Conservation (phyloP, 2,797 vertebrate species). For the Channa striata region DNA sequence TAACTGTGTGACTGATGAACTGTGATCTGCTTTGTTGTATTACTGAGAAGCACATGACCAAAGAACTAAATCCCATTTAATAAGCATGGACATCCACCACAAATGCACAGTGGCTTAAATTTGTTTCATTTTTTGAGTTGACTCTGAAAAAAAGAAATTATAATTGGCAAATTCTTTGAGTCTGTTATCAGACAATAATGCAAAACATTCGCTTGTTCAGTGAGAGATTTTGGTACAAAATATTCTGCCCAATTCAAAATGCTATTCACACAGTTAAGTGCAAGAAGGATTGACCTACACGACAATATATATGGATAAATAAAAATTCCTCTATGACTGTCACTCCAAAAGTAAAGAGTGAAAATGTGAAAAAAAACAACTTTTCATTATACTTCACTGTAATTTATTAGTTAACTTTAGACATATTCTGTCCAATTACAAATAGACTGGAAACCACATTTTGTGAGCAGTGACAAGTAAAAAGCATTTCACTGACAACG, state of each 20-base stretch:
- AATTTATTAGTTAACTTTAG: no score
- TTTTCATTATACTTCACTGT: no score
- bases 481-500: neutral
- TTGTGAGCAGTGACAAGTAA: neutral
- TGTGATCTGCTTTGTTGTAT: slow-evolving; percentile 1
- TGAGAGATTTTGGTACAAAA: neutral
- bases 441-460: neutral
- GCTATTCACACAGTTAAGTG: no score
- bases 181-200: neutral
- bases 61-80: neutral
- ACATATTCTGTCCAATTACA: neutral
- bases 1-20: slow-evolving; percentile 19
- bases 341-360: no score
- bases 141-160: neutral
- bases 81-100: neutral
- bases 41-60: neutral
- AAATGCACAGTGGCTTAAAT: neutral
- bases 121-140: neutral
- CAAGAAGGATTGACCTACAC: no score
- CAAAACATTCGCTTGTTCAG: neutral
- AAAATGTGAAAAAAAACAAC: no score
- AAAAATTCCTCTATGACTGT: no score
- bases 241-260: no score
- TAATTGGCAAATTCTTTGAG: neutral
- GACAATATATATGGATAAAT: no score